A percentile compares a stretch with the other conserved stretches of the same genome.
Evolutionary conservation across 1,140 invertebrate species (phyloP).

Genomic region (Bombus consobrinus): DNA sequence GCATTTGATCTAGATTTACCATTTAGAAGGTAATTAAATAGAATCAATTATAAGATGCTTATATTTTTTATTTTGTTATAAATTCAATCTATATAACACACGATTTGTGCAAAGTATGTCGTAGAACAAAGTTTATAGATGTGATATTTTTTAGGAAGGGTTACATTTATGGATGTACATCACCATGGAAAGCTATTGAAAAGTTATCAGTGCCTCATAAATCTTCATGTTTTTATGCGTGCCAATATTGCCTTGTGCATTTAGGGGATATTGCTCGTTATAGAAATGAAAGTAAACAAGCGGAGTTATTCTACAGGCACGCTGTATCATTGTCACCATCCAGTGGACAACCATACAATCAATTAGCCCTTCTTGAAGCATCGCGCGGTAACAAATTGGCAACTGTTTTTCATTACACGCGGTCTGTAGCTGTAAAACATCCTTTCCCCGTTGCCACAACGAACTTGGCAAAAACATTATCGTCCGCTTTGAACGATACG

Average conservation of each 20-base stretch:
- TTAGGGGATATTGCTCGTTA: conserved; percentile 94
- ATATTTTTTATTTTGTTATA: neutral
- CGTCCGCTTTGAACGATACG: conserved; percentile 83
- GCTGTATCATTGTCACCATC: conserved; percentile 90
- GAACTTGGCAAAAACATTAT: conserved; percentile 89
- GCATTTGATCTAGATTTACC: conserved; percentile 92
- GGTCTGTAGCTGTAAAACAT: conserved; percentile 90
- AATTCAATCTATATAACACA: neutral
- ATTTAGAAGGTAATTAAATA: conserved; percentile 84
- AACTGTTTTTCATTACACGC: conserved; percentile 92
- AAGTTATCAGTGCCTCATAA: conserved; percentile 85
- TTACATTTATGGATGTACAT: conserved; percentile 81
- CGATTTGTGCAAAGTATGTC: no score
- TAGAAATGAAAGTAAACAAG: conserved; percentile 90
- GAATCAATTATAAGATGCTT: neutral
- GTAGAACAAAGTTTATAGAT: neutral
- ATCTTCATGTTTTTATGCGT: conserved; percentile 91
- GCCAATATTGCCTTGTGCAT: conserved; percentile 94
- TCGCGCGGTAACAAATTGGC: conserved; percentile 91
- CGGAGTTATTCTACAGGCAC: conserved; percentile 88
- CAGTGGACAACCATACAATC: conserved; percentile 95
- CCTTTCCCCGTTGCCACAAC: conserved; percentile 92
- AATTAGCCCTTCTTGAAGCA: conserved; percentile 91
- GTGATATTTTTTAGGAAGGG: conserved; percentile 72
- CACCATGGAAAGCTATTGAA: conserved; percentile 80